Conservation (phyloP, 2,113 vertebrate species). For the Rhabdornis inornatus region DNA sequence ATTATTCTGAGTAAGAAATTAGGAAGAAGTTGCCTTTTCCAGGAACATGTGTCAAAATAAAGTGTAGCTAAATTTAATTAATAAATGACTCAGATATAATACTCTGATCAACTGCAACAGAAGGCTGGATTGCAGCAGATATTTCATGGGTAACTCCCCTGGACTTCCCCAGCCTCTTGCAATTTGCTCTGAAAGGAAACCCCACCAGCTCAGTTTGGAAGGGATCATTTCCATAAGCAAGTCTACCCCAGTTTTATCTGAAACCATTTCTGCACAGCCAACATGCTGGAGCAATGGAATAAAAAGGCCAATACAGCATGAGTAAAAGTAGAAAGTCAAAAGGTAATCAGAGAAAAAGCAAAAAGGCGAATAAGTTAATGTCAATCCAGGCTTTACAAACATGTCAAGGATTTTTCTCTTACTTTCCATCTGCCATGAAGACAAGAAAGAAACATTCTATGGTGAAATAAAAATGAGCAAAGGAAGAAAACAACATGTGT, state of each 20-base stretch:
- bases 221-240: background rate
- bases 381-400: background rate
- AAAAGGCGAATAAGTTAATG: background rate
- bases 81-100: background rate
- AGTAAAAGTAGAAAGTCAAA: background rate
- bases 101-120: background rate
- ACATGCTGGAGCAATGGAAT: background rate
- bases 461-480: slow-evolving; percentile 11
- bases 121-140: background rate
- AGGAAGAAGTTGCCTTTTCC: background rate
- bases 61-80: background rate
- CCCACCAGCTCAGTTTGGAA: background rate
- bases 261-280: background rate
- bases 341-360: background rate
- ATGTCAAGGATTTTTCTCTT: background rate
- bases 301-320: background rate
- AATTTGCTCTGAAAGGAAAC: background rate
- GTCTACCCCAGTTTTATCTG: background rate
- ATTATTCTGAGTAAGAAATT: background rate
- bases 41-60: background rate
- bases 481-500: background rate
- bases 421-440: background rate
- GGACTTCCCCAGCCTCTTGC: background rate
- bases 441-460: background rate
- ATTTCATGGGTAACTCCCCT: background rate